These are phyloP conservation scores for Mystacides longicornis DNA, from an alignment of 2,888 invertebrate species.

Conservation along the genomic window DNA sequence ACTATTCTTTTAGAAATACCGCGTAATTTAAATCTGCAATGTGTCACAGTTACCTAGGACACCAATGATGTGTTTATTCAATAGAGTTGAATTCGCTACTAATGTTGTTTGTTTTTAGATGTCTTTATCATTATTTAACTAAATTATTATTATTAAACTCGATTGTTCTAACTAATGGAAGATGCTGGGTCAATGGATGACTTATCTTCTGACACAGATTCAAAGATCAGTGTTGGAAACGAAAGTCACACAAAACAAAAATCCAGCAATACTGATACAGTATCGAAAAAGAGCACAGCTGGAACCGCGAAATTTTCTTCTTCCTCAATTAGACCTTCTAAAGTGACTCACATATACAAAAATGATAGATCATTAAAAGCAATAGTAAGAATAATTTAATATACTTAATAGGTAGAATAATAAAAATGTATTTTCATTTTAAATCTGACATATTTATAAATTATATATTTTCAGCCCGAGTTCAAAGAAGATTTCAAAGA, in stretches of 20 bases:
- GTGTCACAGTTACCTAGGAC: too few relatives aligned
- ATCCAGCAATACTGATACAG: not conserved
- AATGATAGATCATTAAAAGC: conserved; percentile 50
- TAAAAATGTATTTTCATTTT: too few relatives aligned
- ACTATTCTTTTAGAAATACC: too few relatives aligned
- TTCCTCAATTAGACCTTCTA: conserved; percentile 7
- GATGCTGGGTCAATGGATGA: too few relatives aligned
- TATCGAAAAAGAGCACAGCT: not conserved
- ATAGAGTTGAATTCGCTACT: too few relatives aligned
- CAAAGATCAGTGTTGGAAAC: not conserved
- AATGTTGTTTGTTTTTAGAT: too few relatives aligned
- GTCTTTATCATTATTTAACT: too few relatives aligned
- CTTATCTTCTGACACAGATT: not conserved
- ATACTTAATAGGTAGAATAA: too few relatives aligned
- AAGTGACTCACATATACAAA: conserved; percentile 44
- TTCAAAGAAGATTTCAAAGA: conserved; percentile 31
- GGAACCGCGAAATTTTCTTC: not conserved
- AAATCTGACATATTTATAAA: conserved; percentile 10
- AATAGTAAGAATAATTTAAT: conserved; percentile 43
- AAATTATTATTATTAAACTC: too few relatives aligned
- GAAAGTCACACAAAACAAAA: not conserved
- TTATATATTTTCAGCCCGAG: conserved; percentile 8
- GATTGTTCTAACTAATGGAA: too few relatives aligned
- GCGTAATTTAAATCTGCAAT: too few relatives aligned
- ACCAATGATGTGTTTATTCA: too few relatives aligned